Conservation (phyloP, 35 echinoderm and acorn worm species). For the Heliocidaris tuberculata region DNA sequence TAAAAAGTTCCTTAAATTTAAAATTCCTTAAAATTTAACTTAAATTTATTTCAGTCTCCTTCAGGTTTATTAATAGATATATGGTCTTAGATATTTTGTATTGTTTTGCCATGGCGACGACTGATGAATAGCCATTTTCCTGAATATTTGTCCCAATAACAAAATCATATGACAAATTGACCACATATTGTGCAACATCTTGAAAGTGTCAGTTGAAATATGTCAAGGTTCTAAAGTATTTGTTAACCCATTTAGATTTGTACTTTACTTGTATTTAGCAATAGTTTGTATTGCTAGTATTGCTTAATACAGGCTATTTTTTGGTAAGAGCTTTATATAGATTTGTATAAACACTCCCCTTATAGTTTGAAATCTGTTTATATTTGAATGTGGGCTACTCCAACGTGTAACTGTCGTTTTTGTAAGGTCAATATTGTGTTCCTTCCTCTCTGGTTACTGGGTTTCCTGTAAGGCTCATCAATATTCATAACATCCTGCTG, state of each 20-base stretch:
- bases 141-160: background rate
- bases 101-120: background rate
- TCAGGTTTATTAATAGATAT: background rate
- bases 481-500: background rate
- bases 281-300: background rate
- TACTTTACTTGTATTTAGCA: background rate
- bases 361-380: background rate
- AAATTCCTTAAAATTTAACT: no score
- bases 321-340: background rate
- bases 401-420: constrained; percentile 8
- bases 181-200: background rate
- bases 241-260: background rate
- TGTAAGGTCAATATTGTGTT: background rate
- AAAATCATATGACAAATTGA: background rate
- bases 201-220: background rate
- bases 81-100: background rate
- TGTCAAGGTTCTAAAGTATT: background rate
- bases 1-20: background rate
- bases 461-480: background rate
- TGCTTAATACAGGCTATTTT: background rate
- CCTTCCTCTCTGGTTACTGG: background rate
- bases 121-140: background rate
- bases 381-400: background rate
- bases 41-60: background rate
- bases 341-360: background rate